Percentiles rank a stretch among this genome's conserved stretches.
Conservation (phyloP, 1,140 invertebrate species). For the Drosophila pseudoananassae region DNA sequence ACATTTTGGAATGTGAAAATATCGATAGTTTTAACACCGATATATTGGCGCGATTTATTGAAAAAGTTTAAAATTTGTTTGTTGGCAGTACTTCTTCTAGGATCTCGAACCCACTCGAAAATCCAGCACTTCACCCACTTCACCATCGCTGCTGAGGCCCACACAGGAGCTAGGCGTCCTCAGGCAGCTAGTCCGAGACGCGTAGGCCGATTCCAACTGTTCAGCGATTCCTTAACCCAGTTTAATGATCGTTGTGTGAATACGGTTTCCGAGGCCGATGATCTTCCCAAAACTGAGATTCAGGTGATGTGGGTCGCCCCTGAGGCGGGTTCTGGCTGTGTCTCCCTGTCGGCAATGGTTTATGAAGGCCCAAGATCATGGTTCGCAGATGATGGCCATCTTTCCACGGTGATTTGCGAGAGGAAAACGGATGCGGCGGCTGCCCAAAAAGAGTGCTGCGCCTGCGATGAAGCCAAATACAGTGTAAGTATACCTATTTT, state of each 20-base stretch:
- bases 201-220: conserved; percentile 92
- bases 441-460: conserved; percentile 90
- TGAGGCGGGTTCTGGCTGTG: conserved; percentile 92
- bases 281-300: conserved; percentile 93
- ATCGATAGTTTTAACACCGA: too few relatives aligned
- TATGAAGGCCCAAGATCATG: conserved; percentile 92
- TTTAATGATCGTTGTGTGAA: conserved; percentile 95
- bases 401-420: conserved; percentile 94
- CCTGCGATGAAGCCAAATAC: conserved; percentile 96
- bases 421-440: conserved; percentile 83
- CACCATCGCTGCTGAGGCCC: conserved; percentile 89
- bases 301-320: conserved; percentile 96
- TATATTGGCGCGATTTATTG: neutral
- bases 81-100: conserved; percentile 89
- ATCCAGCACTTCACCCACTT: conserved; percentile 93
- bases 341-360: conserved; percentile 92
- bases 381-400: conserved; percentile 95
- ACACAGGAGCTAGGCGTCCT: conserved; percentile 85
- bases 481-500: conserved; percentile 86
- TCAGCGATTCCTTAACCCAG: conserved; percentile 90
- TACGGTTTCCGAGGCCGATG: conserved; percentile 91
- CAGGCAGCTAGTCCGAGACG: conserved; percentile 83
- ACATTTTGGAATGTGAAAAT: too few relatives aligned
- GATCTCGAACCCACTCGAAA: conserved; percentile 89
- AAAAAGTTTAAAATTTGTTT: neutral